A percentile compares a stretch with the other conserved stretches of the same genome.
These are phyloP conservation scores for Rhabdomys pumilio DNA, from an alignment of 2,797 vertebrate genomes.

Conservation along the genomic window DNA sequence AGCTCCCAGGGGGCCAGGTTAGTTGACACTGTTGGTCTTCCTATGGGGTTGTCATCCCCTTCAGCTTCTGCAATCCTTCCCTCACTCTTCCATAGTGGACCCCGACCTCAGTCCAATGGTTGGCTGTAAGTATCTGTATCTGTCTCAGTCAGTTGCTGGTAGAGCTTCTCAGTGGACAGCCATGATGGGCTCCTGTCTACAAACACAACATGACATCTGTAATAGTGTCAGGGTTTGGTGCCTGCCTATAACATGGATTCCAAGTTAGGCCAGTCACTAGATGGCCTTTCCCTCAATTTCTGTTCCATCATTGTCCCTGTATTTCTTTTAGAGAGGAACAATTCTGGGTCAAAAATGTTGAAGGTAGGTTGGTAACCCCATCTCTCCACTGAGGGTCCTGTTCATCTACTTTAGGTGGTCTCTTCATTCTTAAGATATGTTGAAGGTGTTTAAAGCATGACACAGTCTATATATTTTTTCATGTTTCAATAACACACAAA, in stretches of 20 bases:
- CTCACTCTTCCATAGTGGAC: background rate
- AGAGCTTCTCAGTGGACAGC: background rate
- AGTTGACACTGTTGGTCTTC: background rate
- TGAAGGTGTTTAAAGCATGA: conserved; percentile 73
- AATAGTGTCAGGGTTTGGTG: background rate
- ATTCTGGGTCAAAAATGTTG: background rate
- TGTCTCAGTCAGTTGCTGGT: background rate
- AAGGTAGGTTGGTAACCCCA: background rate
- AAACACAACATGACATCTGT: background rate
- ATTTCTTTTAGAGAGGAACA: background rate
- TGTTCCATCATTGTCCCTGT: background rate
- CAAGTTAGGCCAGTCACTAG: background rate
- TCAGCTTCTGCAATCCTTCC: background rate
- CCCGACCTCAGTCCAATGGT: background rate
- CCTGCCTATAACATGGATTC: background rate
- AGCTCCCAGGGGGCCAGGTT: background rate
- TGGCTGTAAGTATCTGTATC: background rate
- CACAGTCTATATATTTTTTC: conserved; percentile 79
- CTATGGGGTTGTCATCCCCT: background rate
- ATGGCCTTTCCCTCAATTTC: background rate
- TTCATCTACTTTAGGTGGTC: background rate
- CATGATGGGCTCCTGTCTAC: background rate
- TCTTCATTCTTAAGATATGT: conserved; percentile 61
- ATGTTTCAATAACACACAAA: conserved; percentile 69
- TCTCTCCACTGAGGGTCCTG: background rate